These are phyloP conservation scores for Canis aureus DNA, from an alignment of 2,113 vertebrate species.

Conservation along the genomic window DNA sequence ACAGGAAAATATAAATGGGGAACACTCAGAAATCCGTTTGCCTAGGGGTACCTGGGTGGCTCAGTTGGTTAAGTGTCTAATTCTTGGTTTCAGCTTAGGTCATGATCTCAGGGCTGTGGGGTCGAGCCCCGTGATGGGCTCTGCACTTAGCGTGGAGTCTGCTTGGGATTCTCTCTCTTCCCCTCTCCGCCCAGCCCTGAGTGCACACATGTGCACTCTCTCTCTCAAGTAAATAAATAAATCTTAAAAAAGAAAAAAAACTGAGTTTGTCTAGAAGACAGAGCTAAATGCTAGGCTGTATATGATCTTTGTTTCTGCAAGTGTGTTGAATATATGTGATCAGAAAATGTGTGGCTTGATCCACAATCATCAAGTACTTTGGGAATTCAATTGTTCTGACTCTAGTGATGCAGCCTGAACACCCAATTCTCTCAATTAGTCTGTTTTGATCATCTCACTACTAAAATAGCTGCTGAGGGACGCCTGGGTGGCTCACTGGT, in stretches of 20 bases:
- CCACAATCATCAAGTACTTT: neutral
- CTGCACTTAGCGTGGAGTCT: accelerated
- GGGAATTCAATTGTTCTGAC: neutral
- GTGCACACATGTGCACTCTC: neutral
- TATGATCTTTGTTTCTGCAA: neutral
- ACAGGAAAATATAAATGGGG: neutral
- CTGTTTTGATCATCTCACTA: neutral
- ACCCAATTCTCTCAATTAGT: neutral
- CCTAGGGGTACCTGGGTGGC: neutral
- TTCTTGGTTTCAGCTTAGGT: neutral
- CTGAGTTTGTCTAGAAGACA: neutral
- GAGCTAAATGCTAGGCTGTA: neutral
- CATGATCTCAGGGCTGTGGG: neutral
- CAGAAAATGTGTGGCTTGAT: neutral
- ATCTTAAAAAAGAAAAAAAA: neutral
- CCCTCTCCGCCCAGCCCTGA: neutral
- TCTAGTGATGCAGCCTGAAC: accelerated
- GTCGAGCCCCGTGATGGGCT: neutral
- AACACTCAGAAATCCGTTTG: neutral
- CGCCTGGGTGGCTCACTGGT: too few relatives aligned
- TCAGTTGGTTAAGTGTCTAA: accelerated
- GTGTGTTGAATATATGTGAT: neutral
- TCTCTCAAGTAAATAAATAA: neutral
- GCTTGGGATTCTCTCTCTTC: neutral
- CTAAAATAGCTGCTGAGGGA: neutral